phyloP scores from a whole-genome alignment of 2,888 invertebrate species.

The Boloria selene region DNA sequence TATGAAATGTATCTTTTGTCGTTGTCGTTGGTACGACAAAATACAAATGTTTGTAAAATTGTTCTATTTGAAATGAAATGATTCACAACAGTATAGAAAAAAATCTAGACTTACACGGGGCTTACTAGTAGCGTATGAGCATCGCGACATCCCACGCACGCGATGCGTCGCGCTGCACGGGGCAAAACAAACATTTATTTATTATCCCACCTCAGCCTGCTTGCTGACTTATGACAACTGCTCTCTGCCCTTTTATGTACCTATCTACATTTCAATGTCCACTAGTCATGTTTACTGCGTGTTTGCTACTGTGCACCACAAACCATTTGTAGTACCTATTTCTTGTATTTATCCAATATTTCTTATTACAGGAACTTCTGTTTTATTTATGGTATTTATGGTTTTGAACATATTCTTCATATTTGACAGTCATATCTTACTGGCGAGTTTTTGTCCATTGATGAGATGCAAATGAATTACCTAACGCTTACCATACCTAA shows the following conservation, averaged over 20 bases:
- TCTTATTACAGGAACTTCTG: background rate
- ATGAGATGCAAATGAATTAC: no score
- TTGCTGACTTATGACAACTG: conserved; percentile 59
- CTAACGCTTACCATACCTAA: no score
- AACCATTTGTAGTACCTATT: conserved; percentile 21
- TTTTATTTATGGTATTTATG: background rate
- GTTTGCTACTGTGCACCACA: conserved; percentile 33
- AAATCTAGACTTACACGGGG: conserved; percentile 49
- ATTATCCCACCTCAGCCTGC: conserved; percentile 55
- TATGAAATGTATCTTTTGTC: no score
- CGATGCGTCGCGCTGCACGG: conserved; percentile 44
- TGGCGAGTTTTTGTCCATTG: no score
- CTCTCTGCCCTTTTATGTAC: conserved; percentile 51
- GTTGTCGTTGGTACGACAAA: no score
- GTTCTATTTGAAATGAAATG: background rate
- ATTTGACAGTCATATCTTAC: background rate
- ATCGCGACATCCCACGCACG: conserved; percentile 46
- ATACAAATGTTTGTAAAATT: no score
- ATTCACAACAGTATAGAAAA: conserved; percentile 10
- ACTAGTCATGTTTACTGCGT: conserved; percentile 31
- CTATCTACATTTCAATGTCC: conserved; percentile 46
- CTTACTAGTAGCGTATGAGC: conserved; percentile 36
- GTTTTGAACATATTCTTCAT: background rate
- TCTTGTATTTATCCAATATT: conserved; percentile 27
- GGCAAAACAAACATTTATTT: conserved; percentile 54